These are phyloP conservation scores for Ramphastos sulfuratus DNA, from an alignment of 2,113 vertebrate genomes.

Conservation along the genomic window DNA sequence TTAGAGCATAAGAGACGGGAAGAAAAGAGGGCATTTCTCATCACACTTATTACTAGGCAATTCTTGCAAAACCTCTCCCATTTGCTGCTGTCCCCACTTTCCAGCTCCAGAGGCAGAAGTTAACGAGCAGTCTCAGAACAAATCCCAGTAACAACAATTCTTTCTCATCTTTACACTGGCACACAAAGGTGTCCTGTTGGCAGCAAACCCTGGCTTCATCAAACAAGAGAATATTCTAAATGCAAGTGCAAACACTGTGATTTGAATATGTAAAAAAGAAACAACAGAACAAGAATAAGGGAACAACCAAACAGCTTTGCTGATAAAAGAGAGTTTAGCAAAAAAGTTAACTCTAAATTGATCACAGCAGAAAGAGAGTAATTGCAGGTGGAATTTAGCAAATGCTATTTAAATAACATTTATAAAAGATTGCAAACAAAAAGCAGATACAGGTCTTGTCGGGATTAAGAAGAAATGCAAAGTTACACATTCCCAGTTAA, in stretches of 20 bases:
- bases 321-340: neutral
- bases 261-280: slow-evolving; percentile 18
- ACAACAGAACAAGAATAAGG: neutral
- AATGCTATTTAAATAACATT: slow-evolving; percentile 48
- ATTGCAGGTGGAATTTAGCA: slow-evolving; percentile 37
- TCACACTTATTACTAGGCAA: neutral
- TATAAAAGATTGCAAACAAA: slow-evolving; percentile 11
- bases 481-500: neutral
- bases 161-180: neutral
- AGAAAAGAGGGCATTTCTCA: neutral
- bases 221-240: neutral
- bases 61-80: neutral
- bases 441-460: neutral
- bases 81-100: slow-evolving; percentile 5
- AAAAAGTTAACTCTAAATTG: neutral
- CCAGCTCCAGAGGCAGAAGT: neutral
- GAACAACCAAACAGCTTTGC: neutral
- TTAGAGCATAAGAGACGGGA: neutral
- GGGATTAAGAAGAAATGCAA: neutral
- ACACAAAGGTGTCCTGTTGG: neutral
- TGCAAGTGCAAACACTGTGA: neutral
- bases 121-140: slow-evolving; percentile 2
- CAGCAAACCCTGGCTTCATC: neutral
- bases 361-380: neutral
- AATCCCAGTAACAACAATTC: neutral